Base-by-base conservation (phyloP, 1,140 invertebrate genomes). In the Heliconius nattereri region DNA sequence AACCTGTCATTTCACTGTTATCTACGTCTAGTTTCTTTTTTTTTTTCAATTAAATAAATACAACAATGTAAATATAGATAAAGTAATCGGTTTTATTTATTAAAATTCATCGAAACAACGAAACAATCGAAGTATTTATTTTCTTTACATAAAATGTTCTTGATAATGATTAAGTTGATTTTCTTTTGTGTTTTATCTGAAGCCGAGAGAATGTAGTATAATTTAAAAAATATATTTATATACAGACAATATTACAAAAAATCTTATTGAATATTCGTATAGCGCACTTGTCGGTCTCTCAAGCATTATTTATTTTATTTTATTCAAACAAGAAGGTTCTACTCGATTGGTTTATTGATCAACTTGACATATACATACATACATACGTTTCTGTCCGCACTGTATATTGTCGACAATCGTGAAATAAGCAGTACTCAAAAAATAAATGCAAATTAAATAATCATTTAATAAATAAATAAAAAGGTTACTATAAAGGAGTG, bases 341-440 rank as follows among this genome's bases (percentile, higher is more conserved):
- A 66, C 60, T 66, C 23, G 60, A 66, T 66, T 66, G 23, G 60
- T 66, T 66, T 66, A 66, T 66, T 66, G 23, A 26, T 7, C 60
- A 66, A 66, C 60, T 11, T 11, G 60, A 66, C 11, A 29, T 29
- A 66, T 26, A 66, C 26, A 45, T 45, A 66, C 26, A 45, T 45
- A 7, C 32, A 35, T 35, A 45, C 16, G 40, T 26, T 16, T 66
- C 29, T 66, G 9, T 29, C 13, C 26, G 7, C 23, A 19, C 9
- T 3, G 9, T n/a, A 16, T 5, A 23, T 66, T 66, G 23, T 60
- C 2, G 9, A 60, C 11, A 26, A 66, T 66, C 5, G 26, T 7
- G 2, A 66, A 66, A 8, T 29, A 66, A 66, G 13, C 11, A 13
- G 19, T 20, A 1, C 26, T 66, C 9, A 29, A 66, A 66, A 66